Evolutionary conservation across 2,888 invertebrate genomes (phyloP).

Genomic region (Stenchaetothrips biformis): DNA sequence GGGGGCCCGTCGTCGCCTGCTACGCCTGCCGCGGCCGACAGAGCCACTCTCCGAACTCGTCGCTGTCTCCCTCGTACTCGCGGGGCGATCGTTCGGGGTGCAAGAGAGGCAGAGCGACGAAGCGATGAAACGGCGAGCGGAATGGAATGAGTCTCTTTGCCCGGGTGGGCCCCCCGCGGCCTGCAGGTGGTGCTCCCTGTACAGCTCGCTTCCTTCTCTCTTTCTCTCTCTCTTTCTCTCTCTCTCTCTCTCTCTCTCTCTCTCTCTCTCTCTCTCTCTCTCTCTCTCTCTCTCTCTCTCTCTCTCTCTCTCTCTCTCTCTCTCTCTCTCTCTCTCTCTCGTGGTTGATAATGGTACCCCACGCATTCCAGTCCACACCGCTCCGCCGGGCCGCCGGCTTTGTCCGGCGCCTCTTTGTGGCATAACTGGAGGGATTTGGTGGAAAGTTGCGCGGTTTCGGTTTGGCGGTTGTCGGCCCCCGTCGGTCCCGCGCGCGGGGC

Average conservation of each 20-base stretch:
- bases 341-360: too few species aligned
- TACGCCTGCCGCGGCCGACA: not conserved
- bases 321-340: not conserved
- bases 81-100: not conserved
- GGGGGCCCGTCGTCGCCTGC: too few species aligned
- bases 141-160: not conserved
- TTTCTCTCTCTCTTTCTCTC: not conserved
- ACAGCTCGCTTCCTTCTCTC: too few species aligned
- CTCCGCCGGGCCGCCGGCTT: too few species aligned
- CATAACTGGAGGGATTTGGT: too few species aligned
- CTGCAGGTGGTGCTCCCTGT: not conserved
- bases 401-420: too few species aligned
- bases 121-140: not conserved
- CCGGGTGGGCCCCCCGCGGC: not conserved
- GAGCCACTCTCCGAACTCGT: not conserved
- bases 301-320: slow-evolving; percentile 12
- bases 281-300: not conserved
- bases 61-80: not conserved
- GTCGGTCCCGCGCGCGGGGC: too few species aligned
- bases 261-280: slow-evolving; percentile 7
- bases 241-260: not conserved
- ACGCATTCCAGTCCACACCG: too few species aligned
- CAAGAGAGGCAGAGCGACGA: not conserved
- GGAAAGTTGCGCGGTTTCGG: too few species aligned
- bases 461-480: too few species aligned